phyloP scores from a whole-genome alignment of 2,113 vertebrate genomes.

The Platichthys flesus region DNA sequence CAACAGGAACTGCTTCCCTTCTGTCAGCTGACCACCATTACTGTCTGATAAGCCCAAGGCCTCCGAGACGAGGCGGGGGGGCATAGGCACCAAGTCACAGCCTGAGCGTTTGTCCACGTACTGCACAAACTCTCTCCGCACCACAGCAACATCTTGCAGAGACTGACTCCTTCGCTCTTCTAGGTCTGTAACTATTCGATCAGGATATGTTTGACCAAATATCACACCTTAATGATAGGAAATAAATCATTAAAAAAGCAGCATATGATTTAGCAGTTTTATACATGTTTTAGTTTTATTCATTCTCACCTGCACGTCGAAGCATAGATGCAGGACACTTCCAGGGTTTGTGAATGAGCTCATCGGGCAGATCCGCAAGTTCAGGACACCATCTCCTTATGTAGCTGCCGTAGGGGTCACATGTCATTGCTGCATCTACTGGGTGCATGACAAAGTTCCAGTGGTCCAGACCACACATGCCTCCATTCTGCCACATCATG shows the following conservation, averaged over 20 bases:
- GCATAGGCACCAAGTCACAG: slow-evolving; percentile 78
- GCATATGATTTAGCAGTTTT: not conserved
- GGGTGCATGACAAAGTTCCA: slow-evolving; percentile 85
- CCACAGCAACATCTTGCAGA: slow-evolving; percentile 75
- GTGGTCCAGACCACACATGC: slow-evolving; percentile 82
- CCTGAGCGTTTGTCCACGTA: slow-evolving; percentile 77
- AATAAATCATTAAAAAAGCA: not conserved
- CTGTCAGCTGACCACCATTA: slow-evolving; percentile 26
- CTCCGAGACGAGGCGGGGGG: slow-evolving; percentile 71
- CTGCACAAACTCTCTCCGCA: slow-evolving; percentile 63
- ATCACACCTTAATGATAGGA: slow-evolving; percentile 58
- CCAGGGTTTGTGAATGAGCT: slow-evolving; percentile 83
- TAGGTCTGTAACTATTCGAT: slow-evolving; percentile 73
- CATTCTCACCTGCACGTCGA: slow-evolving; percentile 70
- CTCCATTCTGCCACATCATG: slow-evolving; percentile 85
- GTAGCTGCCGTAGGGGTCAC: slow-evolving; percentile 75
- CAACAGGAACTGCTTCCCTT: slow-evolving; percentile 71
- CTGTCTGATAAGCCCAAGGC: slow-evolving; percentile 58
- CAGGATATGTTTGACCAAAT: slow-evolving; percentile 74
- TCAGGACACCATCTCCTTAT: slow-evolving; percentile 83
- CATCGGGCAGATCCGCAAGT: slow-evolving; percentile 75
- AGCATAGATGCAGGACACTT: slow-evolving; percentile 76
- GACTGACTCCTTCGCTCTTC: slow-evolving; percentile 75
- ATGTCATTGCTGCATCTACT: slow-evolving; percentile 80
- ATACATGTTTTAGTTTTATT: not conserved